Evolutionary conservation across 2,113 vertebrate genomes (phyloP).

Genomic region (Ciconia boyciana): DNA sequence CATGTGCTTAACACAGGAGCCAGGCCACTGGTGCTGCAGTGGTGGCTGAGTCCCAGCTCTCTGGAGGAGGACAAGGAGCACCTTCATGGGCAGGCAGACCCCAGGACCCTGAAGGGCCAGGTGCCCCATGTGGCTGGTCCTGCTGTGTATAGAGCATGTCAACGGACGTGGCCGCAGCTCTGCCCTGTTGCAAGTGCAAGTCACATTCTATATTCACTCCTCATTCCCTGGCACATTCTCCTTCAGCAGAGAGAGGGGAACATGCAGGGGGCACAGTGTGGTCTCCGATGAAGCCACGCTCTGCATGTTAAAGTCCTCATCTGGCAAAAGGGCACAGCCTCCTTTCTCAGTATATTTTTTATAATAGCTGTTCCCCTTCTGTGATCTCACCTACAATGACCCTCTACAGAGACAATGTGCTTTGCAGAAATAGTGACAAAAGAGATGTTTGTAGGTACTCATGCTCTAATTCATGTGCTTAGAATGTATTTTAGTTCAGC

Average conservation of each 20-base stretch:
- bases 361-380: not conserved
- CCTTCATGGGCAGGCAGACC: not conserved
- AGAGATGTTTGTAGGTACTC: not conserved
- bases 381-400: not conserved
- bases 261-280: not conserved
- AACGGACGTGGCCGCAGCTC: rapidly evolving
- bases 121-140: rapidly evolving
- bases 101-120: not conserved
- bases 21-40: not conserved
- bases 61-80: not conserved
- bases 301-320: not conserved
- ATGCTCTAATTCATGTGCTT: not conserved
- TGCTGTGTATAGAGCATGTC: not conserved
- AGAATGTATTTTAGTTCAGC: not conserved
- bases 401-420: not conserved
- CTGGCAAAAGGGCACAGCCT: not conserved
- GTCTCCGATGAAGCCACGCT: not conserved
- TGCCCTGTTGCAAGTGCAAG: not conserved
- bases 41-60: not conserved
- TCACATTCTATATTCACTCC: not conserved
- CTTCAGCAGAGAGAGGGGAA: not conserved
- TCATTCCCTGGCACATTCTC: not conserved
- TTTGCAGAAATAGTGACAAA: not conserved
- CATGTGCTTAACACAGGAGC: not conserved
- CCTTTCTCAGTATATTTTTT: not conserved